Percentiles rank a stretch among this genome's conserved stretches.
These are phyloP conservation scores for Trinectes maculatus DNA, from an alignment of 2,113 vertebrate genomes.

Conservation along the genomic window DNA sequence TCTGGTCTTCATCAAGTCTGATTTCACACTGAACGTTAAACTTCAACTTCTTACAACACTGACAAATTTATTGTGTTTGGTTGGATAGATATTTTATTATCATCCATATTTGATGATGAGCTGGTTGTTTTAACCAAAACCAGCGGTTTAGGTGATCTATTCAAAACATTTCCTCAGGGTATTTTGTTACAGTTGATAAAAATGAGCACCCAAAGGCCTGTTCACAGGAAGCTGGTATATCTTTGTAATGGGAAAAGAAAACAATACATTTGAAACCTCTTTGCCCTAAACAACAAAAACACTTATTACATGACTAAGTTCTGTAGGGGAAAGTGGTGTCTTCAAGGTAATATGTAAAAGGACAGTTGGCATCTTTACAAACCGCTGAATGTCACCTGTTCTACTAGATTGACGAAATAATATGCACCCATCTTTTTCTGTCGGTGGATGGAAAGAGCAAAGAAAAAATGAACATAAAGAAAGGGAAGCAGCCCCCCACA, in stretches of 20 bases:
- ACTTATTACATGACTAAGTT: conserved; percentile 30
- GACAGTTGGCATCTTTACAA: conserved; percentile 66
- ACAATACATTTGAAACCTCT: conserved; percentile 31
- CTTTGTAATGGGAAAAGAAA: conserved; percentile 24
- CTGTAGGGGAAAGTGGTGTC: conserved; percentile 70
- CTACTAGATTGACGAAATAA: conserved; percentile 96
- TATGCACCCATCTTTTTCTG: conserved; percentile 94
- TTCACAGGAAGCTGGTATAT: conserved; percentile 7
- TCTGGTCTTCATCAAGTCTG: too few relatives aligned
- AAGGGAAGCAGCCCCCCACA: conserved; percentile 84
- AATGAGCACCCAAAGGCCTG: background rate
- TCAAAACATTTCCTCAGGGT: background rate
- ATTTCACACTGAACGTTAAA: too few relatives aligned
- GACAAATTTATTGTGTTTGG: too few relatives aligned
- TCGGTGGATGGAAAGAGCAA: conserved; percentile 84
- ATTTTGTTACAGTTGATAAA: background rate
- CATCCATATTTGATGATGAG: too few relatives aligned
- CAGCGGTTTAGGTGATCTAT: background rate
- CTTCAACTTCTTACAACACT: too few relatives aligned
- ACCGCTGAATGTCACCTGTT: conserved; percentile 83
- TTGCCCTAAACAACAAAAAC: conserved; percentile 32
- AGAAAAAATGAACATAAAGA: conserved; percentile 78
- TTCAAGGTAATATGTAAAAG: conserved; percentile 71
- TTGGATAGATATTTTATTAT: too few relatives aligned
- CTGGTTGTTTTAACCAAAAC: background rate